phyloP scores from a whole-genome alignment of 2,888 invertebrate species.

The Scaptomyza cyrtandrae region DNA sequence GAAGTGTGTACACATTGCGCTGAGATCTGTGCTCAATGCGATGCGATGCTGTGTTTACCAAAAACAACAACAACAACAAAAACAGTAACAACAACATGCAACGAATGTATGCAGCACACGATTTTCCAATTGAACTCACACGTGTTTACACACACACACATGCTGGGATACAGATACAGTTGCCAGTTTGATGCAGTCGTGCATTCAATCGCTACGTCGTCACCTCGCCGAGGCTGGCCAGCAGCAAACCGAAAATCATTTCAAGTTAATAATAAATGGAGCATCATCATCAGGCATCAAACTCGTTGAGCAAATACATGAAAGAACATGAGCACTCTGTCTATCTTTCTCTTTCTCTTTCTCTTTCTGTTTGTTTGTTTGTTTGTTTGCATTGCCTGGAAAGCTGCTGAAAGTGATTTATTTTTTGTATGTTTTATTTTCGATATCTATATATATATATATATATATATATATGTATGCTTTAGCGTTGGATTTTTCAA shows the following conservation, averaged over 20 bases:
- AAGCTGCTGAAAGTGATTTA: conserved; percentile 52
- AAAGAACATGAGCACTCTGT: conserved; percentile 33
- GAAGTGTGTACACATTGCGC: conserved; percentile 58
- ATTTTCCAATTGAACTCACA: conserved; percentile 84
- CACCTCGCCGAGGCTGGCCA: conserved; percentile 66
- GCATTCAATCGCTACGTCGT: conserved; percentile 83
- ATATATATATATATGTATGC: background rate
- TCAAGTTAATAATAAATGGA: conserved; percentile 82
- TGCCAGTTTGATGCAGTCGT: conserved; percentile 80
- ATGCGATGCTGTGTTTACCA: conserved; percentile 58
- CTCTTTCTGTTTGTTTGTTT: conserved; percentile 39
- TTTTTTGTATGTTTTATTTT: conserved; percentile 14
- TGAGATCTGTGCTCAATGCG: conserved; percentile 58
- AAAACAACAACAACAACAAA: conserved; percentile 55
- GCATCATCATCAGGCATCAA: conserved; percentile 80
- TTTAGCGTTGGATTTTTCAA: conserved; percentile 36
- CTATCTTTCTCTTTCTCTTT: conserved; percentile 32
- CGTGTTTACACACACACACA: conserved; percentile 62
- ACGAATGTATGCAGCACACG: conserved; percentile 80
- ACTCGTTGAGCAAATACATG: conserved; percentile 69
- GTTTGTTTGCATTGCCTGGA: conserved; percentile 55
- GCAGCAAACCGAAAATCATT: conserved; percentile 76
- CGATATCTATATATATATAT: background rate
- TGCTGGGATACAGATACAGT: conserved; percentile 26
- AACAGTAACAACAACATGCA: conserved; percentile 47